Evolutionary conservation across 2,113 vertebrate genomes (phyloP), one percentile per base, ranked within the genome.

Genomic region (Oreochromis tanganicae): DNA sequence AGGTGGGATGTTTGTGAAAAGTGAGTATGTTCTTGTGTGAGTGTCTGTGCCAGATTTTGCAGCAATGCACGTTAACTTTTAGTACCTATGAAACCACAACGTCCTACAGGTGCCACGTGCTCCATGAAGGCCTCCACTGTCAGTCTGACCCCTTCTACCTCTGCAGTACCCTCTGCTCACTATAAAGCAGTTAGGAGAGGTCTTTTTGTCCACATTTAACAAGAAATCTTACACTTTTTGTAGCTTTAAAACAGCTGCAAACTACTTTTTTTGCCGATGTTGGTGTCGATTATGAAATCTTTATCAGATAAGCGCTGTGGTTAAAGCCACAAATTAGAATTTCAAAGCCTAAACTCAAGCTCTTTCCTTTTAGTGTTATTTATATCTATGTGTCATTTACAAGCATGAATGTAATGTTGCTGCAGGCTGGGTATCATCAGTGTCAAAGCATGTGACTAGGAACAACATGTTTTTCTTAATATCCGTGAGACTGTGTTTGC

Each of bases 1-100:
- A n/a, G 81, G 82, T 82, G 82, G 80, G 82, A 12, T 41, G 32
- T 59, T 29, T 24, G 46, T 56, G n/a, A n/a, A 9, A 52, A 63
- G 16, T 54, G 54, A n/a, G 46, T 52, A 32, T 78, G 46, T 46
- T 7, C 21, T 43, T 43, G 68, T 27, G 68, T 17, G 48, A 19
- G 7, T 52, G 9, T 11, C 17, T 48, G 12, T 56, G 6, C 14
- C 55, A 81, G 21, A 78, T 24, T 43, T 5, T 48, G 84, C 34
- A 50, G 43, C 14, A 1, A 43, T 4, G 29, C 41, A 57, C 1
- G 7, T 57, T 13, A 71, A 4, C 11, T 34, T 80, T 59, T 54
- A 80, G 7, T 89, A 89, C 68, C 81, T 90, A 84, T 7, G 19
- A 85, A 92, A 90, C 91, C 93, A 85, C 89, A 81, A n/a, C 87